A percentile compares a stretch with the other conserved stretches of the same genome.
phyloP scores from a whole-genome alignment of 2,113 vertebrate species.

The Oxyruncus cristatus region DNA sequence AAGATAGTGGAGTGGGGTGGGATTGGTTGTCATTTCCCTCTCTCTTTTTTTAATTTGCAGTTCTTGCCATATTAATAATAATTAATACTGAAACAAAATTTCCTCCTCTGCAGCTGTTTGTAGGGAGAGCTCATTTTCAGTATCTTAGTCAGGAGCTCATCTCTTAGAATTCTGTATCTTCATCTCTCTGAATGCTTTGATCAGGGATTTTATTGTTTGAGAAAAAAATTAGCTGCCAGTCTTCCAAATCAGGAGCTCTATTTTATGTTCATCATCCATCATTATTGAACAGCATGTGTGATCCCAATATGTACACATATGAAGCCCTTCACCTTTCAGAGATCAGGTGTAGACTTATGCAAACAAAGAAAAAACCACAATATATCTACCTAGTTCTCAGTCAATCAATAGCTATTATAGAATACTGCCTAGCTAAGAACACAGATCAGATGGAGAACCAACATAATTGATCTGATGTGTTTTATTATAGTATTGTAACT shows the following conservation, averaged over 20 bases:
- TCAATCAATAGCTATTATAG: not conserved
- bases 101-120: not conserved
- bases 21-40: rapidly evolving
- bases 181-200: not conserved
- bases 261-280: not conserved
- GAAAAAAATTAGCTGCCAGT: not conserved
- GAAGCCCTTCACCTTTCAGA: not conserved
- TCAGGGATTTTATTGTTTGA: not conserved
- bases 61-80: not conserved
- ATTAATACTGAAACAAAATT: not conserved
- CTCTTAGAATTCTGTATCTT: not conserved
- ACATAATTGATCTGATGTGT: not conserved
- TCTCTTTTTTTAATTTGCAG: not conserved
- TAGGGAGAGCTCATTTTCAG: not conserved
- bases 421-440: not conserved
- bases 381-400: not conserved
- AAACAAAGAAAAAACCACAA: not conserved
- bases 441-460: not conserved
- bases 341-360: not conserved
- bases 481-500: not conserved
- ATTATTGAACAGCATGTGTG: not conserved
- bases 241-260: not conserved
- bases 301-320: not conserved
- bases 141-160: not conserved
- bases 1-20: rapidly evolving